Conservation (phyloP, 2,888 invertebrate species). For the Philereme transversata region DNA sequence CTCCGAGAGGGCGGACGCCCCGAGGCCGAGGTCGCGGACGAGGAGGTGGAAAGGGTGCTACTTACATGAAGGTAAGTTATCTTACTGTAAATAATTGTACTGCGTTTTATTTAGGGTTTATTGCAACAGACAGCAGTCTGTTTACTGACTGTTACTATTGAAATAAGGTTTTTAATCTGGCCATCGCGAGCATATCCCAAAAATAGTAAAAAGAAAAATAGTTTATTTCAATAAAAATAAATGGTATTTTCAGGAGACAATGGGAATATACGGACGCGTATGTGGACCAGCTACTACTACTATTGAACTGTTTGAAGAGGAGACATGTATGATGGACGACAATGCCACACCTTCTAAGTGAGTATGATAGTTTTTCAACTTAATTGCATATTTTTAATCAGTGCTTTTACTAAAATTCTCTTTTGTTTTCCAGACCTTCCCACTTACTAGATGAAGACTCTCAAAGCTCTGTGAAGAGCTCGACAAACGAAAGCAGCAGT, state of each 20-base stretch:
- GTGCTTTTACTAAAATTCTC: not conserved
- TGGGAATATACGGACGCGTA: slow-evolving; percentile 79
- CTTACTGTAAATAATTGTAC: not conserved
- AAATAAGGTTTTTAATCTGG: not conserved
- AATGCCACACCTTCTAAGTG: slow-evolving; percentile 80
- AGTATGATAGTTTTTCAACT: slow-evolving; percentile 41
- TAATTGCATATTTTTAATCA: not conserved
- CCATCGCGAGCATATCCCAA: not conserved
- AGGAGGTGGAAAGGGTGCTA: slow-evolving; percentile 71
- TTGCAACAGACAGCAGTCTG: too few species aligned
- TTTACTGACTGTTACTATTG: too few species aligned
- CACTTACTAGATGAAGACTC: slow-evolving; percentile 89
- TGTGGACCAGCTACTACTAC: slow-evolving; percentile 79
- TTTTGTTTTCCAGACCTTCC: slow-evolving; percentile 62
- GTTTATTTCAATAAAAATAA: not conserved
- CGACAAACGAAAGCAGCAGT: slow-evolving; percentile 86
- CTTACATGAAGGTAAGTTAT: slow-evolving; percentile 55
- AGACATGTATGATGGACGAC: slow-evolving; percentile 90
- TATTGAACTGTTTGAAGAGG: slow-evolving; percentile 87
- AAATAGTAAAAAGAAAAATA: too few species aligned
- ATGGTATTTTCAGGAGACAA: slow-evolving; percentile 66
- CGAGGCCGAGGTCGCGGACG: slow-evolving; percentile 65
- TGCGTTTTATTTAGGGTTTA: too few species aligned
- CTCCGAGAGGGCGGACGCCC: slow-evolving; percentile 48
- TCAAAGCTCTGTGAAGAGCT: slow-evolving; percentile 92